Percentiles rank a stretch among this genome's conserved stretches.
Conservation (phyloP, 2,888 invertebrate genomes). For the Psylliodes chrysocephalus region DNA sequence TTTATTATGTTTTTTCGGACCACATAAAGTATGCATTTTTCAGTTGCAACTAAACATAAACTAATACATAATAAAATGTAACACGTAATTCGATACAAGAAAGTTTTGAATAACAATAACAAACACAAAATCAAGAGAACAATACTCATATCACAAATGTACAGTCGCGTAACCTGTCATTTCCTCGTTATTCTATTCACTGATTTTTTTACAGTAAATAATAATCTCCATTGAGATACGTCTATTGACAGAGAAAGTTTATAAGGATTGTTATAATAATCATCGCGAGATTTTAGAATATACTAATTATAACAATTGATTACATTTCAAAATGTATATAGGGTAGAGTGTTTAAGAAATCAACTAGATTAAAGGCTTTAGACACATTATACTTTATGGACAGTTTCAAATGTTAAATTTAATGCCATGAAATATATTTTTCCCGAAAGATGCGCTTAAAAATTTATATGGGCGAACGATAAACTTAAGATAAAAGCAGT, state of each 20-base stretch:
- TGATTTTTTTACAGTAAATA: slow-evolving; percentile 18
- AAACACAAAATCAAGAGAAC: slow-evolving; percentile 9
- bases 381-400: too few species aligned
- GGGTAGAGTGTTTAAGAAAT: too few species aligned
- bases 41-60: neutral
- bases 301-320: too few species aligned
- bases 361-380: too few species aligned
- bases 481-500: too few species aligned
- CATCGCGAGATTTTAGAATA: too few species aligned
- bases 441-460: too few species aligned
- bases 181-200: slow-evolving; percentile 25
- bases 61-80: neutral
- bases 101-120: neutral
- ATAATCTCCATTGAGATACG: slow-evolving; percentile 7
- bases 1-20: too few species aligned
- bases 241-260: slow-evolving; percentile 12
- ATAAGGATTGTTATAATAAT: neutral
- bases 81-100: neutral
- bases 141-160: slow-evolving; percentile 10
- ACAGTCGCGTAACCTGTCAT: slow-evolving; percentile 16
- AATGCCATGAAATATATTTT: too few species aligned
- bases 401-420: too few species aligned
- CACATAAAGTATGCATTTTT: neutral
- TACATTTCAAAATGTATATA: too few species aligned
- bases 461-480: too few species aligned